Percentiles rank a stretch among this genome's conserved stretches.
Evolutionary conservation across 2,888 invertebrate genomes (phyloP).

Genomic region (Nebria salina): DNA sequence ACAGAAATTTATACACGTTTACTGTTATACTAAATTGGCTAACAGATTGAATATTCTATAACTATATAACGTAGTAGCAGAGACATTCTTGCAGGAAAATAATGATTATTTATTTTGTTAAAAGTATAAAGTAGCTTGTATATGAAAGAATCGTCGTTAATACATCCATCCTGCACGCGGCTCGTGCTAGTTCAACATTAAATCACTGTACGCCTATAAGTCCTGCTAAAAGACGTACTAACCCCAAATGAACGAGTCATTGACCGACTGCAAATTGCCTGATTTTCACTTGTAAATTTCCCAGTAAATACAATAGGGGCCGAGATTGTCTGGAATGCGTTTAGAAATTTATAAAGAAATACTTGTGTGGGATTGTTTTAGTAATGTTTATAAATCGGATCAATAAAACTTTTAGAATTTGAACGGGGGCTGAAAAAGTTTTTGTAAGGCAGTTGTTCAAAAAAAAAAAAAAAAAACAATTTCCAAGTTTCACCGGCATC

Average conservation of each 20-base stretch:
- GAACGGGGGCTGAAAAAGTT: conserved; percentile 44
- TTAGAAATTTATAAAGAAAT: not conserved
- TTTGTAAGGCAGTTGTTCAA: not conserved
- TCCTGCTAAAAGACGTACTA: not conserved
- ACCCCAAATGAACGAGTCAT: not conserved
- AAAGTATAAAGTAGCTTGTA: no score
- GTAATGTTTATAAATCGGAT: conserved; percentile 43
- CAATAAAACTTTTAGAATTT: conserved; percentile 44
- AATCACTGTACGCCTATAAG: not conserved
- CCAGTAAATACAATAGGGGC: not conserved
- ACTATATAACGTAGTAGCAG: no score
- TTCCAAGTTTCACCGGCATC: conserved; percentile 34
- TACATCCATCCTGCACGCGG: not conserved
- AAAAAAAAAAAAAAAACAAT: conserved; percentile 29
- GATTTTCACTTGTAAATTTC: no score
- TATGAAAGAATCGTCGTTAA: not conserved
- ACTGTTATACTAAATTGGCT: no score
- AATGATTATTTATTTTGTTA: no score
- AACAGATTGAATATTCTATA: no score
- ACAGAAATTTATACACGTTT: no score
- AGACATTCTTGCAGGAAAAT: no score
- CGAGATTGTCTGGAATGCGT: not conserved
- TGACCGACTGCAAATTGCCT: not conserved
- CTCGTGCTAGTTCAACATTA: not conserved
- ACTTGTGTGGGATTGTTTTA: conserved; percentile 17